phyloP scores from a whole-genome alignment of 1,140 invertebrate genomes.

The Atta cephalotes region DNA sequence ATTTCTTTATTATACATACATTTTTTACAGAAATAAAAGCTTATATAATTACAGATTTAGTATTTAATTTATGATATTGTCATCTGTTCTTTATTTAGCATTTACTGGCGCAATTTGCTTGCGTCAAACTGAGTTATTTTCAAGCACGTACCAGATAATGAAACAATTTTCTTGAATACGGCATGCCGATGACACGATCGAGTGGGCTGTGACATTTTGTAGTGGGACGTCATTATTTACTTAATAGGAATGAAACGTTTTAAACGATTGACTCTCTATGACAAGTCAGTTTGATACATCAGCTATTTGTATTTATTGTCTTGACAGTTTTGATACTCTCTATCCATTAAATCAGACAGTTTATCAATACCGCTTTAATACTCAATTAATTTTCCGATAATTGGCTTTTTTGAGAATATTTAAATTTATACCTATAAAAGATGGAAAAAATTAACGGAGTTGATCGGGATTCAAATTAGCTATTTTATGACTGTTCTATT shows the following conservation, averaged over 20 bases:
- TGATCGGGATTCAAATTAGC: no score
- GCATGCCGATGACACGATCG: constrained; percentile 49
- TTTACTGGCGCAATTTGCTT: not conserved
- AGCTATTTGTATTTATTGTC: not conserved
- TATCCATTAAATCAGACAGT: not conserved
- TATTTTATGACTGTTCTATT: no score
- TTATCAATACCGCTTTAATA: not conserved
- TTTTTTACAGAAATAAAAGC: not conserved
- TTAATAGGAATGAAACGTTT: constrained; percentile 30
- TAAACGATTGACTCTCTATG: constrained; percentile 5
- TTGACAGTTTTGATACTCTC: constrained; percentile 23
- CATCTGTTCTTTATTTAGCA: constrained; percentile 18
- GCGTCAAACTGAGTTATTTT: constrained; percentile 33
- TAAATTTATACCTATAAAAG: not conserved
- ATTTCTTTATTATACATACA: not conserved
- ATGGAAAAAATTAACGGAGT: no score
- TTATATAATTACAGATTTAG: not conserved
- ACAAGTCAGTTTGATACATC: constrained; percentile 5
- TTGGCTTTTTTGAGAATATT: not conserved
- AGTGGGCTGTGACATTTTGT: constrained; percentile 47
- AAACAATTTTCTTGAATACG: constrained; percentile 51
- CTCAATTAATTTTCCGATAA: not conserved
- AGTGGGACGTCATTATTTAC: constrained; percentile 53
- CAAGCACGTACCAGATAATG: constrained; percentile 44
- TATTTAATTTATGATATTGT: constrained; percentile 12